Percentiles rank a stretch among this genome's conserved stretches.
These are phyloP conservation scores for Xylota sylvarum DNA, from an alignment of 2,888 invertebrate genomes.

Conservation along the genomic window DNA sequence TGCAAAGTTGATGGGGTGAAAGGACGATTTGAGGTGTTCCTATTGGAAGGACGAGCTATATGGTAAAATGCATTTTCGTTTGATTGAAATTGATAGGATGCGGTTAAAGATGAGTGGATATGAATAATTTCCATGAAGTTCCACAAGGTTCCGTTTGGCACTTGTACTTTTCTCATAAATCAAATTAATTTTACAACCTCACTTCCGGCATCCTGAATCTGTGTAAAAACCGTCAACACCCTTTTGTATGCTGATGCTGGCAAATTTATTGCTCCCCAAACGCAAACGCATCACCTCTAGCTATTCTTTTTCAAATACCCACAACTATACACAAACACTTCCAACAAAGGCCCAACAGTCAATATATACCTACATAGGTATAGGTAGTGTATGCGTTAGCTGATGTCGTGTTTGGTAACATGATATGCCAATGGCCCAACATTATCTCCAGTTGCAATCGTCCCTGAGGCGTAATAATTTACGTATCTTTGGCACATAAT, in stretches of 20 bases:
- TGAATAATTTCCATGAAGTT: not conserved
- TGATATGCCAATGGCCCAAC: conserved; percentile 50
- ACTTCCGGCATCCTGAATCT: conserved; percentile 18
- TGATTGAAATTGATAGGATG: conserved; percentile 14
- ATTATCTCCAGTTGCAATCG: conserved; percentile 69
- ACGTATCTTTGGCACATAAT: conserved; percentile 74
- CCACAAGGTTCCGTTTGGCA: not conserved
- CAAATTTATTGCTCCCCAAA: conserved; percentile 62
- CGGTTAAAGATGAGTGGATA: not conserved
- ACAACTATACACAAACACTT: conserved; percentile 4
- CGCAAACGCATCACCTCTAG: conserved; percentile 44
- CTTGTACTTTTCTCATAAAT: not conserved
- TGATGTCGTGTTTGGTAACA: conserved; percentile 45
- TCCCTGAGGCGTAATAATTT: conserved; percentile 72
- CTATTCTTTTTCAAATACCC: conserved; percentile 10
- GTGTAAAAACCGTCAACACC: conserved; percentile 60
- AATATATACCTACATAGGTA: too few relatives aligned
- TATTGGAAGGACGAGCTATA: not conserved
- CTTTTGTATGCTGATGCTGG: not conserved
- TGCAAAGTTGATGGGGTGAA: not conserved
- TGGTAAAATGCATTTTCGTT: not conserved
- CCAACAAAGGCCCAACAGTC: conserved; percentile 28
- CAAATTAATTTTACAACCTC: conserved; percentile 36
- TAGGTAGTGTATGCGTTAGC: not conserved
- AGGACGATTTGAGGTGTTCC: conserved; percentile 7